A percentile compares a stretch with the other conserved stretches of the same genome.
These are phyloP conservation scores for Neosalanx taihuensis DNA, from an alignment of 2,797 vertebrate species.

Conservation along the genomic window DNA sequence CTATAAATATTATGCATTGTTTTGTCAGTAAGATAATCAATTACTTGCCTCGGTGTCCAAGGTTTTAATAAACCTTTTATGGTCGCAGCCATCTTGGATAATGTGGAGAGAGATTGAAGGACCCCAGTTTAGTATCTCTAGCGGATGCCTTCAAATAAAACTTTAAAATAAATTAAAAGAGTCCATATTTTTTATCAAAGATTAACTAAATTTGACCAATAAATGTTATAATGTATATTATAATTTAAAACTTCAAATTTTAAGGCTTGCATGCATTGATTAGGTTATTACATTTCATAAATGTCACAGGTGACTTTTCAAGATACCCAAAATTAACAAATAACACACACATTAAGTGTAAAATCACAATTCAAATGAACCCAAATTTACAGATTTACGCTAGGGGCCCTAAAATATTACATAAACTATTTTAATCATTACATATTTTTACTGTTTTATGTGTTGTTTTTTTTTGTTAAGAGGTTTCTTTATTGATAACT, in stretches of 20 bases:
- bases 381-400: background rate
- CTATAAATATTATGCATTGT: background rate
- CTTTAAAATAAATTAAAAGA: no score
- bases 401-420: background rate
- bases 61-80: constrained; percentile 68
- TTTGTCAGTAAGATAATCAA: background rate
- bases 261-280: background rate
- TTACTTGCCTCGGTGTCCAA: constrained; percentile 75
- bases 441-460: background rate
- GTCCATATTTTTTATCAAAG: no score
- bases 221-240: no score
- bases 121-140: constrained; percentile 39
- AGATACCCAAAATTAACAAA: no score
- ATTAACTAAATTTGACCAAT: no score
- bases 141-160: constrained; percentile 34
- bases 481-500: background rate
- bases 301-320: no score
- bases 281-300: background rate
- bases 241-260: no score
- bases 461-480: background rate
- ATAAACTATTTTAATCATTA: background rate
- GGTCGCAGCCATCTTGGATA: constrained; percentile 82
- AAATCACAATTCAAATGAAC: background rate
- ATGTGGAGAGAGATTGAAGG: constrained; percentile 43
- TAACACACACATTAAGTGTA: no score